Evolutionary conservation across 2,888 invertebrate genomes (phyloP).

Genomic region (Mesorhabditis spiculigera): DNA sequence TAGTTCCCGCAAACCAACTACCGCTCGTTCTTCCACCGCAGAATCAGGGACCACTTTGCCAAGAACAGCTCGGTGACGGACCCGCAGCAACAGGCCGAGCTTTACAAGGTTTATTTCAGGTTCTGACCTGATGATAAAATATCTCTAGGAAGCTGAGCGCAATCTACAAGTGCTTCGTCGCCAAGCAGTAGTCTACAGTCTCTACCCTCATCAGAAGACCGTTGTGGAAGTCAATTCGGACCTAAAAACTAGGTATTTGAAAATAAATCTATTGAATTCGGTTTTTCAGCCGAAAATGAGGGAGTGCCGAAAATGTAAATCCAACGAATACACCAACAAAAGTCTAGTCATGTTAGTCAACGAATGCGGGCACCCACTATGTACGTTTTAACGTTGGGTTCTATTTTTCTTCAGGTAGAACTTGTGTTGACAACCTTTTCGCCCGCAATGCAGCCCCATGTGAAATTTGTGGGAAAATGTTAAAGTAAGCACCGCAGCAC

Average conservation of each 20-base stretch:
- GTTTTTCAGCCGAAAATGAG: slow-evolving; percentile 36
- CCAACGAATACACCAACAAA: slow-evolving; percentile 91
- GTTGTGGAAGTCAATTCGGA: slow-evolving; percentile 42
- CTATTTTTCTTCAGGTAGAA: slow-evolving; percentile 20
- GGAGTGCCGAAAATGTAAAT: slow-evolving; percentile 92
- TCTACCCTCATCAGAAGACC: slow-evolving; percentile 46
- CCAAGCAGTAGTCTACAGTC: slow-evolving; percentile 32
- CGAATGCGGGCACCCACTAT: slow-evolving; percentile 92
- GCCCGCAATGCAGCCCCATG: slow-evolving; percentile 93
- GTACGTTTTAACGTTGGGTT: slow-evolving; percentile 71
- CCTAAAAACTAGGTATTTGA: slow-evolving; percentile 1
- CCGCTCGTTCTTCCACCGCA: slow-evolving; percentile 51
- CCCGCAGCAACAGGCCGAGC: slow-evolving; percentile 26
- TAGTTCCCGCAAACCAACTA: slow-evolving; percentile 57
- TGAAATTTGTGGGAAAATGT: slow-evolving; percentile 71
- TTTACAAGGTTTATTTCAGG: slow-evolving; percentile 27
- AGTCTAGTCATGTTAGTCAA: slow-evolving; percentile 95
- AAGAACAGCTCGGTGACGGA: slow-evolving; percentile 38
- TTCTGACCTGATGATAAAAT: slow-evolving; percentile 10
- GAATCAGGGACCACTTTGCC: slow-evolving; percentile 56
- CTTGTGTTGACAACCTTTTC: slow-evolving; percentile 70
- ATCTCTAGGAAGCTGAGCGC: slow-evolving; percentile 30
- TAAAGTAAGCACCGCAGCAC: slow-evolving; percentile 65
- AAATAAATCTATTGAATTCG: neutral
- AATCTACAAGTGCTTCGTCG: slow-evolving; percentile 33